Percentiles rank a stretch among this genome's conserved stretches.
Conservation (phyloP, 2,888 invertebrate genomes). For the Venustoraphidia nigricollis region DNA sequence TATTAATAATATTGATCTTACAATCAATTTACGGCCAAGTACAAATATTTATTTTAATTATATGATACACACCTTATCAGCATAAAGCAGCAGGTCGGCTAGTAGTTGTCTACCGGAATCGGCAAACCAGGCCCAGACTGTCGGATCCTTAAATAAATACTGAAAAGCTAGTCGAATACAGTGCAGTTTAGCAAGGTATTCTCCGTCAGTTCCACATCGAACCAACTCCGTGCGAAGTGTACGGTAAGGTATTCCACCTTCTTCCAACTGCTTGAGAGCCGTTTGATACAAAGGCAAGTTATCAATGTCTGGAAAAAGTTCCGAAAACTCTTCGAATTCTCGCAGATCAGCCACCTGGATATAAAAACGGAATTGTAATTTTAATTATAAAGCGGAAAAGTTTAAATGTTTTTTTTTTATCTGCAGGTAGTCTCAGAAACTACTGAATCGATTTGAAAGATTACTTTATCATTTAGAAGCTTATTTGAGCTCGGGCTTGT, state of each 20-base stretch:
- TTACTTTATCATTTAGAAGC: too few species aligned
- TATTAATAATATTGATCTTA: too few species aligned
- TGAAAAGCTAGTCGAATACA: slow-evolving; percentile 83
- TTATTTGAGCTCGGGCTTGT: too few species aligned
- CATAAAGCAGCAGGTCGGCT: slow-evolving; percentile 71
- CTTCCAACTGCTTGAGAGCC: slow-evolving; percentile 70
- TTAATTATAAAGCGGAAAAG: neutral
- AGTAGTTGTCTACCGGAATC: slow-evolving; percentile 81
- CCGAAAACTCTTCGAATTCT: slow-evolving; percentile 77
- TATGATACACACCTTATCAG: slow-evolving; percentile 51
- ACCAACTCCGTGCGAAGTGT: slow-evolving; percentile 74
- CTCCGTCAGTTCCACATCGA: slow-evolving; percentile 76
- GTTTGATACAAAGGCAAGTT: slow-evolving; percentile 71
- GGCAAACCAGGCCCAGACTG: slow-evolving; percentile 66
- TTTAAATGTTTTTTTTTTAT: neutral
- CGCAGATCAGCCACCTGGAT: slow-evolving; percentile 66
- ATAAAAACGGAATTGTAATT: slow-evolving; percentile 4
- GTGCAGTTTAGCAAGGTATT: slow-evolving; percentile 90
- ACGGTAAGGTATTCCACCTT: slow-evolving; percentile 49
- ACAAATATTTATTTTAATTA: neutral
- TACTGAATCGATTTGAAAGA: too few species aligned
- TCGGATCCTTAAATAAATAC: slow-evolving; percentile 52
- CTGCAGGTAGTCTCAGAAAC: neutral
- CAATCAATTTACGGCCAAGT: neutral
- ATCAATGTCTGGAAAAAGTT: slow-evolving; percentile 61